These are phyloP conservation scores for Eupeodes latifasciatus DNA, from an alignment of 2,888 invertebrate genomes.

Conservation along the genomic window DNA sequence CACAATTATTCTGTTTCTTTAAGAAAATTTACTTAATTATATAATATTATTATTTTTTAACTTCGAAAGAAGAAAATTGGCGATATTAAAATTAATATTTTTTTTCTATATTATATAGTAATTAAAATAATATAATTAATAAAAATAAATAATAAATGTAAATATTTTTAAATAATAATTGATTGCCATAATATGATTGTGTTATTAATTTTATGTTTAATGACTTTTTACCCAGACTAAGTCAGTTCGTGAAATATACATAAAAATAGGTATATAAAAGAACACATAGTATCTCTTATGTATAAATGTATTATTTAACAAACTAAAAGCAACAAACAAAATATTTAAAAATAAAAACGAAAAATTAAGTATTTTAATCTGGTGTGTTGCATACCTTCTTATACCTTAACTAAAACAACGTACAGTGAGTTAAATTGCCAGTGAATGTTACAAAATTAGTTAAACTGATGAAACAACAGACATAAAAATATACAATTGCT, in stretches of 20 bases:
- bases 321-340: constrained; percentile 59
- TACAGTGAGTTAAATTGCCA: constrained; percentile 75
- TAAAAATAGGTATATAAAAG: background rate
- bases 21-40: constrained; percentile 70
- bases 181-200: constrained; percentile 77
- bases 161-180: constrained; percentile 70
- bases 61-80: constrained; percentile 64
- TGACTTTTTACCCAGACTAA: constrained; percentile 62
- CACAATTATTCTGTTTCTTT: constrained; percentile 56
- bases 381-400: constrained; percentile 81
- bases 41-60: constrained; percentile 43
- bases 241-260: constrained; percentile 70
- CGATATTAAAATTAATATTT: constrained; percentile 70
- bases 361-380: constrained; percentile 56
- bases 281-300: constrained; percentile 60
- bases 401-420: constrained; percentile 63
- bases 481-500: constrained; percentile 49
- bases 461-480: constrained; percentile 65
- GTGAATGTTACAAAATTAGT: constrained; percentile 72
- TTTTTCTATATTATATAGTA: constrained; percentile 17
- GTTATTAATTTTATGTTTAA: constrained; percentile 75
- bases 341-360: constrained; percentile 32
- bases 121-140: background rate
- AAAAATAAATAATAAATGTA: constrained; percentile 51
- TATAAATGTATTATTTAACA: constrained; percentile 74